These are phyloP conservation scores for Lamproptera curius DNA, from an alignment of 2,888 invertebrate species.

Conservation along the genomic window DNA sequence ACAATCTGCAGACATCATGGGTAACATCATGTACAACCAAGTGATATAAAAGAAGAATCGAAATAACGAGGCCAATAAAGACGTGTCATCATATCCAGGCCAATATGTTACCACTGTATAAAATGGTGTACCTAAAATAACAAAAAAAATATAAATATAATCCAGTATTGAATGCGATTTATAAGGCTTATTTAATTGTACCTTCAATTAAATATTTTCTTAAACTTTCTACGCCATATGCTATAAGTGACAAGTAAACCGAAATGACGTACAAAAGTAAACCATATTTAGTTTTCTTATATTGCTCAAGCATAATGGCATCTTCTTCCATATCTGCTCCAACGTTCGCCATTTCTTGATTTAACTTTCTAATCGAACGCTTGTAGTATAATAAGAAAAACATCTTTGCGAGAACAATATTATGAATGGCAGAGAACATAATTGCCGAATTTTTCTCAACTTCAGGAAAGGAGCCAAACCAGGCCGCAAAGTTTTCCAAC, in stretches of 20 bases:
- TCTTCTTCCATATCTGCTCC: slow-evolving; percentile 52
- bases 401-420: slow-evolving; percentile 61
- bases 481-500: slow-evolving; percentile 60
- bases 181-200: slow-evolving; percentile 20
- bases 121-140: slow-evolving; percentile 50
- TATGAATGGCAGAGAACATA: slow-evolving; percentile 64
- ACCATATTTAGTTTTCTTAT: slow-evolving; percentile 52
- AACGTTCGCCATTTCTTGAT: slow-evolving; percentile 54
- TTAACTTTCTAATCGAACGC: slow-evolving; percentile 55
- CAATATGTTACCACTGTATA: slow-evolving; percentile 66
- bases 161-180: background rate
- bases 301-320: slow-evolving; percentile 50
- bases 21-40: slow-evolving; percentile 68
- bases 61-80: slow-evolving; percentile 41
- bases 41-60: slow-evolving; percentile 60
- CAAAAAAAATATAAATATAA: background rate
- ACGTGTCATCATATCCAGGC: slow-evolving; percentile 52
- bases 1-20: slow-evolving; percentile 66
- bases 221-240: slow-evolving; percentile 58
- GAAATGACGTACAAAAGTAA: slow-evolving; percentile 50
- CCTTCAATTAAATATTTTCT: slow-evolving; percentile 52
- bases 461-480: slow-evolving; percentile 54
- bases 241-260: slow-evolving; percentile 54
- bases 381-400: slow-evolving; percentile 56
- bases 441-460: slow-evolving; percentile 64